These are phyloP conservation scores for Sarcophaga variegata DNA, from an alignment of 2,888 invertebrate species.

Conservation along the genomic window DNA sequence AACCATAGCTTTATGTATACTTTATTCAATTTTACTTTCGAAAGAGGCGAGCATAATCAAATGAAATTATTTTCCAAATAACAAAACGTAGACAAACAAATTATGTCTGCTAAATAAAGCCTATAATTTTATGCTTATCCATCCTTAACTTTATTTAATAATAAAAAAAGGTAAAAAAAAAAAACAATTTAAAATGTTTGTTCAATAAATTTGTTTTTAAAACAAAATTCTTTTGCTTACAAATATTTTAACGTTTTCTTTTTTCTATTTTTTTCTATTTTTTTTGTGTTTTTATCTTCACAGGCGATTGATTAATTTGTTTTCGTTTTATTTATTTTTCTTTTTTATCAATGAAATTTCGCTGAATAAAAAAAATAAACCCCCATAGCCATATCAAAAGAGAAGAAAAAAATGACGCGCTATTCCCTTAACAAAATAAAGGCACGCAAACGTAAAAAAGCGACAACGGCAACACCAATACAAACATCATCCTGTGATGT, in stretches of 20 bases:
- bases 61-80: too few relatives aligned
- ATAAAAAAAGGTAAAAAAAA: too few relatives aligned
- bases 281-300: slow-evolving; percentile 52
- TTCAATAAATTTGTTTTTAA: too few relatives aligned
- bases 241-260: neutral
- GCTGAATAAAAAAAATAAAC: slow-evolving; percentile 18
- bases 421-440: neutral
- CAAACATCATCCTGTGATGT: slow-evolving; percentile 31
- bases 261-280: slow-evolving; percentile 31
- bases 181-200: too few relatives aligned
- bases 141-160: too few relatives aligned
- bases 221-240: too few relatives aligned
- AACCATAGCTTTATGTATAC: too few relatives aligned
- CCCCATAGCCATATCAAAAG: neutral
- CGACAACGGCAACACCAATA: slow-evolving; percentile 11
- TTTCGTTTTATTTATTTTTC: neutral
- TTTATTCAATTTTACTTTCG: too few relatives aligned
- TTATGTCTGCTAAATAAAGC: too few relatives aligned
- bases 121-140: too few relatives aligned
- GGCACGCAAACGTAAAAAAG: neutral
- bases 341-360: slow-evolving; percentile 59
- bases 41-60: too few relatives aligned
- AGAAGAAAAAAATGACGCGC: slow-evolving; percentile 16
- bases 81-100: too few relatives aligned
- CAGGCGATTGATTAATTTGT: slow-evolving; percentile 65